A percentile compares a stretch with the other conserved stretches of the same genome.
Evolutionary conservation across 35 echinoderm and acorn worm genomes (phyloP).

Genomic region (Apostichopus parvimensis): DNA sequence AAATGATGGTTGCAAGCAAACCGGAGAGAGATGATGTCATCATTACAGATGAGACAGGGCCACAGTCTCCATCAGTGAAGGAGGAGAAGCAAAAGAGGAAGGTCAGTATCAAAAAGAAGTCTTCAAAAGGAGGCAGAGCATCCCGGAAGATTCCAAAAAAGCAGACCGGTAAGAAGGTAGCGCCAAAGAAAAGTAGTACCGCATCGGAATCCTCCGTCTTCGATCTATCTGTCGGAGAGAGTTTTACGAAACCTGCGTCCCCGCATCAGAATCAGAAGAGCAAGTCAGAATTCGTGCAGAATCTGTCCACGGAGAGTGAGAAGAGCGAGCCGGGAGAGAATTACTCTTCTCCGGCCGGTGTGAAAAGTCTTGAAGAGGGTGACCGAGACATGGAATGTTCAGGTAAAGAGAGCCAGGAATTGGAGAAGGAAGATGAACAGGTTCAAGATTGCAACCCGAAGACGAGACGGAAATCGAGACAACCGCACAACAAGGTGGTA

Average conservation of each 20-base stretch:
- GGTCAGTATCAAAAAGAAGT: conserved; percentile 20
- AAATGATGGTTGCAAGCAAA: background rate
- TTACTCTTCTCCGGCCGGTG: background rate
- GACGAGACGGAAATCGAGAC: conserved; percentile 19
- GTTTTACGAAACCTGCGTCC: conserved; percentile 28
- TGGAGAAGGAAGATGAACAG: background rate
- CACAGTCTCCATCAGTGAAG: background rate
- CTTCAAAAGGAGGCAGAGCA: background rate
- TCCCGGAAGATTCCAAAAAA: background rate
- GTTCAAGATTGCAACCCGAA: background rate
- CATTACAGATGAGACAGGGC: background rate
- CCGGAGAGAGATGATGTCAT: background rate
- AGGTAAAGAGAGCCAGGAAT: background rate
- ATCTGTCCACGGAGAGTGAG: conserved; percentile 57
- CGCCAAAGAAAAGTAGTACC: background rate
- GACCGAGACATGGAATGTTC: background rate
- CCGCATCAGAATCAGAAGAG: background rate
- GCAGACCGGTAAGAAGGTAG: background rate
- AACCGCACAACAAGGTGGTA: background rate
- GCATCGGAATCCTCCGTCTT: conserved; percentile 13
- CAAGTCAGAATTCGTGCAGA: conserved; percentile 26
- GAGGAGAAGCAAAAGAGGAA: conserved; percentile 20
- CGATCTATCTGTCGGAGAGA: conserved; percentile 40
- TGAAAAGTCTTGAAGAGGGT: background rate
- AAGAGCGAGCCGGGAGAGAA: conserved; percentile 29